Evolutionary conservation across 2,888 invertebrate genomes (phyloP).

Genomic region (Napeogenes sylphis): DNA sequence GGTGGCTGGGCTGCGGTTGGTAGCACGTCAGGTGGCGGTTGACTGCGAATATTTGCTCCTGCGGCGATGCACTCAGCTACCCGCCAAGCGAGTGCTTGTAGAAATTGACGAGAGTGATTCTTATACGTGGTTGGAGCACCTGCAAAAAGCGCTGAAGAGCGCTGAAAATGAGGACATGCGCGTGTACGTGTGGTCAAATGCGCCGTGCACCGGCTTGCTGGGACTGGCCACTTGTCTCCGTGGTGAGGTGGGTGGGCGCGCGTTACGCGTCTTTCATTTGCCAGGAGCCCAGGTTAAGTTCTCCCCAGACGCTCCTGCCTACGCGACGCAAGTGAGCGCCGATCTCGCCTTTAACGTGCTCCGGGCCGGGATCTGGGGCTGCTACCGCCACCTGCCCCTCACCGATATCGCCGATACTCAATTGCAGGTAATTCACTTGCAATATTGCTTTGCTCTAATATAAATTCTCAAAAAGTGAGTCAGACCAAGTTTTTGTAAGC

Average conservation of each 20-base stretch:
- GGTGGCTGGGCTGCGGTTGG: conserved; percentile 52
- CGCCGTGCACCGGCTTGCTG: conserved; percentile 85
- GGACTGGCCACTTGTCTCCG: conserved; percentile 95
- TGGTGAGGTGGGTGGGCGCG: conserved; percentile 89
- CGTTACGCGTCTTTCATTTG: conserved; percentile 84
- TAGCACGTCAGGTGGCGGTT: conserved; percentile 65
- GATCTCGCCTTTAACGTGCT: conserved; percentile 93
- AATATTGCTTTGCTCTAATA: too few species aligned
- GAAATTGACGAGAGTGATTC: conserved; percentile 81
- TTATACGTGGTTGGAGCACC: conserved; percentile 87
- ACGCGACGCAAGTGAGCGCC: conserved; percentile 80
- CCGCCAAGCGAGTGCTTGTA: conserved; percentile 72
- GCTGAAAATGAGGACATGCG: conserved; percentile 78
- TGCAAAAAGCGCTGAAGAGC: conserved; percentile 86
- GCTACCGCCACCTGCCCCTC: conserved; percentile 87
- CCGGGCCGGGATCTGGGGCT: conserved; percentile 90
- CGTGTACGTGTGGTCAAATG: conserved; percentile 83
- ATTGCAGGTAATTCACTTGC: conserved; percentile 64
- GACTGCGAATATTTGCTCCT: conserved; percentile 82
- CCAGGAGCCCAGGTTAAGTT: conserved; percentile 81
- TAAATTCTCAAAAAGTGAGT: too few species aligned
- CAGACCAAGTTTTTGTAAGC: too few species aligned
- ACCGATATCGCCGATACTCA: conserved; percentile 62
- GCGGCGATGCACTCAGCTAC: conserved; percentile 74
- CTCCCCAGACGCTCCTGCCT: conserved; percentile 74